phyloP scores from a whole-genome alignment of 2,888 invertebrate species.

The Caenorhabditis sp. region DNA sequence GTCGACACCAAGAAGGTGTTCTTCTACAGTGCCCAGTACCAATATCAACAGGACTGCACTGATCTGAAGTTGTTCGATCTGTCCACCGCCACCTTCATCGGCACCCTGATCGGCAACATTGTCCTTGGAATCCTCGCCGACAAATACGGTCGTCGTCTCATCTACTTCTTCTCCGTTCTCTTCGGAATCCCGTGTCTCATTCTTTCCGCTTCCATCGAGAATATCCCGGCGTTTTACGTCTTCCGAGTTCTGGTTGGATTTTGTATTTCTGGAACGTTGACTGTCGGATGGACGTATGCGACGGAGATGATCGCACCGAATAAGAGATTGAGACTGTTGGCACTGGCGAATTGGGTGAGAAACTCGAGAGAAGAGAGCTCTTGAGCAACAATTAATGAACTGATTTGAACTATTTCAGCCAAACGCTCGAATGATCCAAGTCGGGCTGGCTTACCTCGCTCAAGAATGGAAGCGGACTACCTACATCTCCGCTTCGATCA shows the following conservation, averaged over 20 bases:
- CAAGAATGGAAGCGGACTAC: constrained; percentile 51
- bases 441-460: constrained; percentile 39
- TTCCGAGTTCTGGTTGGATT: constrained; percentile 56
- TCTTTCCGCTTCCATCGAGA: constrained; percentile 33
- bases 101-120: constrained; percentile 60
- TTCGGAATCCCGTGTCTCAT: constrained; percentile 56
- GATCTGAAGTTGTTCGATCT: constrained; percentile 15
- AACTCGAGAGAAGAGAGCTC: not conserved
- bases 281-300: constrained; percentile 63
- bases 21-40: constrained; percentile 53
- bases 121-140: constrained; percentile 55
- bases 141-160: constrained; percentile 44
- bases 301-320: constrained; percentile 57
- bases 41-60: constrained; percentile 59
- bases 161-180: constrained; percentile 47
- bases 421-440: constrained; percentile 59
- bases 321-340: constrained; percentile 38
- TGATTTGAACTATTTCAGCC: constrained; percentile 37
- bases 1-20: constrained; percentile 28
- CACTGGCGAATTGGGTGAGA: constrained; percentile 57
- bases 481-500: constrained; percentile 32
- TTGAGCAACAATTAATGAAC: no score
- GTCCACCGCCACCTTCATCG: constrained; percentile 52
- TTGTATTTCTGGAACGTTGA: constrained; percentile 56
- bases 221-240: constrained; percentile 39